phyloP scores from a whole-genome alignment of 2,888 invertebrate species.

The Coleophora flavipennella region DNA sequence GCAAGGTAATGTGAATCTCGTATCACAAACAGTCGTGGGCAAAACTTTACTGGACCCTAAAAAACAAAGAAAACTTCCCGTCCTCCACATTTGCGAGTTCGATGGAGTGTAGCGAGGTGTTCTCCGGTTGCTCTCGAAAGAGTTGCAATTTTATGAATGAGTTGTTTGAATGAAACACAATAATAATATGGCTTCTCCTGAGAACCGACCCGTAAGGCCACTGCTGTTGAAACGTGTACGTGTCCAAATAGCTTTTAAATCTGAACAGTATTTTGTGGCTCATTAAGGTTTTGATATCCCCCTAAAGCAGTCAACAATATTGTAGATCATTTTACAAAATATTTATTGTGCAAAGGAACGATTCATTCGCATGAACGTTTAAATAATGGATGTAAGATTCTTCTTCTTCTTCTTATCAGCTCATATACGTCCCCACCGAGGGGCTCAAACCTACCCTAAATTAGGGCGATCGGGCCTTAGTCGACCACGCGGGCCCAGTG shows the following conservation, averaged over 20 bases:
- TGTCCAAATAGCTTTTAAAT: slow-evolving; percentile 35
- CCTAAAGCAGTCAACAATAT: slow-evolving; percentile 52
- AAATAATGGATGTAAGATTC: too few relatives aligned
- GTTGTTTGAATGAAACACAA: slow-evolving; percentile 64
- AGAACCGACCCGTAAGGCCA: slow-evolving; percentile 41
- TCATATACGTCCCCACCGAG: too few relatives aligned
- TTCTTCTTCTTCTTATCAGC: too few relatives aligned
- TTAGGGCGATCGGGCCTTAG: too few relatives aligned
- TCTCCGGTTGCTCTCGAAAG: slow-evolving; percentile 50
- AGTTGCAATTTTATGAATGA: slow-evolving; percentile 70
- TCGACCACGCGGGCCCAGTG: too few relatives aligned
- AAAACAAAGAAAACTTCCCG: slow-evolving; percentile 26
- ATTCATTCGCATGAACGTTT: too few relatives aligned
- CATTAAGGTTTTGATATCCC: slow-evolving; percentile 40
- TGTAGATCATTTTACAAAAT: slow-evolving; percentile 25
- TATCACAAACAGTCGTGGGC: background rate
- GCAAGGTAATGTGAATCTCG: background rate
- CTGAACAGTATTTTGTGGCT: slow-evolving; percentile 29
- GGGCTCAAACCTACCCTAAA: too few relatives aligned
- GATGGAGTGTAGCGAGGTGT: slow-evolving; percentile 42
- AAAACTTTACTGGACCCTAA: slow-evolving; percentile 3
- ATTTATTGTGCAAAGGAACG: background rate
- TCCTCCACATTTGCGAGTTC: slow-evolving; percentile 37
- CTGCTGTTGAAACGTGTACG: slow-evolving; percentile 31
- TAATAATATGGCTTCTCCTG: slow-evolving; percentile 44